Base-by-base conservation (phyloP, 2,888 invertebrate genomes). In the Lepidocyrtinus sp. region DNA sequence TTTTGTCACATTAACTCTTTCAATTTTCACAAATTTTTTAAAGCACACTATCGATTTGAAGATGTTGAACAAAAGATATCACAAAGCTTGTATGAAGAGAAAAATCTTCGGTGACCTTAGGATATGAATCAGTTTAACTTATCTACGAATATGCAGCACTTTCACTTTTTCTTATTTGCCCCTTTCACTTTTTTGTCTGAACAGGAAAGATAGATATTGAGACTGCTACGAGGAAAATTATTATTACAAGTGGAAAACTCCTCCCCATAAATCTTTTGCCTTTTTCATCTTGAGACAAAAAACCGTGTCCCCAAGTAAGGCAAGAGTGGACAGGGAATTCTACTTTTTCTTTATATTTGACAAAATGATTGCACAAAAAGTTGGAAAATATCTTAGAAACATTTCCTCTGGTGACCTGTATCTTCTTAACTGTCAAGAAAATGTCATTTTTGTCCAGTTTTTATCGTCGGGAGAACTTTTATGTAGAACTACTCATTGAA, bases 231-330 rank as follows among this genome's bases (percentile, higher is more conserved):
- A 25, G 21, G 25, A 15, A 19, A 2, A 2, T 25, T 25, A 70
- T 19, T 59, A 70, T 59, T 67, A 61, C 27, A 62, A 55, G 61
- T 15, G 55, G 21, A 63, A 9, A 21, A 50, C 46, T 75, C n/a
- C 69, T 17, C 69, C 68, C 19, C 75, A 75, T 75, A 75, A 75
- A 75, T 75, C 75, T 75, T n/a, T n/a, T 75, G 55, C 22, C 25
- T 63, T 12, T 17, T 36, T 22, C 22, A 74, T 50, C 62, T 45
- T 24, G 1, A 36, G 17, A 55, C 55, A 55, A 2, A n/a, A 3
- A 55, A n/a, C n/a, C 7, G 17, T 15, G 17, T 5, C 17, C 55
- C 55, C 55, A n/a, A 55, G 55, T 17, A 17, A n/a, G 17, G 55
- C 15, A 7, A 55, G 2, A 55, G n/a, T n/a, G 55, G 55, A 55